Evolutionary conservation across 2,113 vertebrate species (phyloP).

Genomic region (Abramis brama): DNA sequence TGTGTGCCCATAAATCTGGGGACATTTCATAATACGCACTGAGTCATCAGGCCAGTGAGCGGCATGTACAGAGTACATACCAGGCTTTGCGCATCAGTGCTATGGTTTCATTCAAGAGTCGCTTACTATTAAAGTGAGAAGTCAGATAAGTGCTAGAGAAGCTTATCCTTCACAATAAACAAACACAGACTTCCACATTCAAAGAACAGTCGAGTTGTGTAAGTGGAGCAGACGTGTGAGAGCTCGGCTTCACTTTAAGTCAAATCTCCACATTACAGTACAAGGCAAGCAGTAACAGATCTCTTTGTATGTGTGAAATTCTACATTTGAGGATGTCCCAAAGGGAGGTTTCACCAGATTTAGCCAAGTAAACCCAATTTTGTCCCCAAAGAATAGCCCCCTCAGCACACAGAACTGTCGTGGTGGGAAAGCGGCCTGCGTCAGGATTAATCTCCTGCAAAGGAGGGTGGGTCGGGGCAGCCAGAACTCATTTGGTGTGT

Average conservation of each 20-base stretch:
- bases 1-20: constrained; percentile 44
- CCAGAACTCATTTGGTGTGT: constrained; percentile 67
- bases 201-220: neutral
- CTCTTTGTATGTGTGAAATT: neutral
- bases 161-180: neutral
- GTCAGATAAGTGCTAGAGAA: neutral
- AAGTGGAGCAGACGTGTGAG: neutral
- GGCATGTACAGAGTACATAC: constrained; percentile 36
- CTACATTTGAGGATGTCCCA: neutral
- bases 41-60: constrained; percentile 40
- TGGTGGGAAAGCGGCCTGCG: constrained; percentile 51
- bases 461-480: constrained; percentile 60
- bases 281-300: neutral
- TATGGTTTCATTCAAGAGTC: neutral
- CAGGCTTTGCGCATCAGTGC: neutral
- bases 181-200: neutral
- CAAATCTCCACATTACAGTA: neutral
- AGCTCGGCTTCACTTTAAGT: neutral
- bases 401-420: constrained; percentile 54
- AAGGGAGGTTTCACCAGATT: neutral
- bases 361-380: neutral
- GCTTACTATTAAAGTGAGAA: constrained; percentile 11
- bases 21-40: constrained; percentile 33
- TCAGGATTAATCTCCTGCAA: constrained; percentile 68
- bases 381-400: neutral